Evolutionary conservation across 2,888 invertebrate genomes (phyloP), one percentile per base, ranked within the genome.

Genomic region (Homarus gammarus): DNA sequence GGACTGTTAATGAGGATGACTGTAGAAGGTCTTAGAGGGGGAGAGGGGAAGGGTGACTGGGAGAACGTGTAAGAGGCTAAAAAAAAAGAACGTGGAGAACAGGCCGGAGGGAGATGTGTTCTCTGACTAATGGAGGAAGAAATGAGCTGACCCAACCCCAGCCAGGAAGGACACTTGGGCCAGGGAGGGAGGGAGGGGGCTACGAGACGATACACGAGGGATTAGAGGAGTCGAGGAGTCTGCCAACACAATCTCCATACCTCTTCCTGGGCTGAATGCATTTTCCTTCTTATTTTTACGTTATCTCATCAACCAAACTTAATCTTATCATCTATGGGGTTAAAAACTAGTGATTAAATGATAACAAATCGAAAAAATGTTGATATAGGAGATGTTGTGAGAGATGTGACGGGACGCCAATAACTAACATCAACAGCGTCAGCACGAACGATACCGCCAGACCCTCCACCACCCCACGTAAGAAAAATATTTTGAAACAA

Each of bases 91-190:
- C 22, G 44, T 36, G 78, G 33, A 77, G 40, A 49, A 56, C 36
- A 56, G 33, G 12, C 1, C 12, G n/a, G 36, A 33, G 18, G 44
- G 68, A 83, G 49, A 49, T 51, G 83, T 70, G 36, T 68, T 51
- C 51, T 8, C n/a, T n/a, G 44, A 70, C 70, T 51, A 83, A 83
- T 49, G 72, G 49, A 83, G 49, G 83, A 72, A 33, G 72, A 72
- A 79, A 72, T 83, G 68, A 33, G n/a, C 18, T 33, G 49, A 70
- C 38, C 40, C 22, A 33, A 44, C 10, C 33, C 56, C 78, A 38
- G 38, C 36, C 40, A 33, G 49, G 38, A 49, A 15, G 70, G 40
- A 18, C n/a, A 44, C 33, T 6, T 2, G n/a, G 79, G 44, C n/a
- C 31, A 33, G 12, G 38, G 51, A 31, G 40, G 10, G 49, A 49